Evolutionary conservation across 2,888 invertebrate genomes (phyloP).

Genomic region (Thyatira batis): DNA sequence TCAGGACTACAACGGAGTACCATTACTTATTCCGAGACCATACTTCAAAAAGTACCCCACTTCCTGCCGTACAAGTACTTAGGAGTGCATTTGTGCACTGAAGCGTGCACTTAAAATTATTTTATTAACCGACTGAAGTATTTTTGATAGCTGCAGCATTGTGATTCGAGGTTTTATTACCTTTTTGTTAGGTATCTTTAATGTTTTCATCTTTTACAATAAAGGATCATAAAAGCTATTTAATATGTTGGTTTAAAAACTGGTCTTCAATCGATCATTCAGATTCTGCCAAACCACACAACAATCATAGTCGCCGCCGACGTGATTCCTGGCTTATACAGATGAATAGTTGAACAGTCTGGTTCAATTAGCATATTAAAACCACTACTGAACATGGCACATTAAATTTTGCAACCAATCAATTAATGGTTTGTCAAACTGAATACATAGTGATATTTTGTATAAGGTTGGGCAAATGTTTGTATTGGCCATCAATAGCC

Average conservation of each 20-base stretch:
- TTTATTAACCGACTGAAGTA: not conserved
- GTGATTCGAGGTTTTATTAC: not conserved
- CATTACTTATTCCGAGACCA: not conserved
- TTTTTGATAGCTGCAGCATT: not conserved
- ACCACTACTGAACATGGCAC: no score
- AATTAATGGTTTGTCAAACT: no score
- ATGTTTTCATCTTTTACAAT: not conserved
- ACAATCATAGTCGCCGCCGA: no score
- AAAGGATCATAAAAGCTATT: no score
- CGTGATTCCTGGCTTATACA: no score
- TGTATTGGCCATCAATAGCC: not conserved
- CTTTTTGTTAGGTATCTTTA: not conserved
- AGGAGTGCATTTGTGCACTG: constrained; percentile 1
- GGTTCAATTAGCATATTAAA: no score
- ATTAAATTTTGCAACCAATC: no score
- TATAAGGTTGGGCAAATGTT: not conserved
- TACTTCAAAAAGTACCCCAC: not conserved
- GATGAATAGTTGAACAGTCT: no score
- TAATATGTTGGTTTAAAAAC: no score
- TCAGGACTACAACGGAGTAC: not conserved
- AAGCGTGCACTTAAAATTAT: not conserved
- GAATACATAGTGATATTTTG: not conserved
- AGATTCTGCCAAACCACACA: no score
- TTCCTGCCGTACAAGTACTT: not conserved
- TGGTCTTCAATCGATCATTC: no score